A percentile compares a stretch with the other conserved stretches of the same genome.
These are phyloP conservation scores for Myopa testacea DNA, from an alignment of 2,888 invertebrate genomes.

Conservation along the genomic window DNA sequence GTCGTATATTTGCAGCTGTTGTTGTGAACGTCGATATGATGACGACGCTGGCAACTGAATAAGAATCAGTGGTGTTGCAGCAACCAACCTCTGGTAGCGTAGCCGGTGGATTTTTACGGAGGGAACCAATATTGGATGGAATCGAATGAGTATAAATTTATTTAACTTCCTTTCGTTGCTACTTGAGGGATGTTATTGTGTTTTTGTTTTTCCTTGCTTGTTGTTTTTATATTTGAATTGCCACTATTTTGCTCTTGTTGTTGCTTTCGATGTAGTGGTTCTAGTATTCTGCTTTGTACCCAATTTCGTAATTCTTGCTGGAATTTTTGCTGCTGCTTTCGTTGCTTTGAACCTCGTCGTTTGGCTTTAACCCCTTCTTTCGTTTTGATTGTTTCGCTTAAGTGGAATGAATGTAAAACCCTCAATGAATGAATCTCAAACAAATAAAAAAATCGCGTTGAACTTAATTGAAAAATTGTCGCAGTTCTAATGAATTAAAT, in stretches of 20 bases:
- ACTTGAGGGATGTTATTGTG: slow-evolving; percentile 60
- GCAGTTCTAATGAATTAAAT: slow-evolving; percentile 41
- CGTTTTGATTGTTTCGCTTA: slow-evolving; percentile 39
- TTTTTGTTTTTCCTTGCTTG: not conserved
- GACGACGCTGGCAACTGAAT: slow-evolving; percentile 12
- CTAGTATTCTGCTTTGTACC: slow-evolving; percentile 47
- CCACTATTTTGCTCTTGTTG: slow-evolving; percentile 40
- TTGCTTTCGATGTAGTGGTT: slow-evolving; percentile 1
- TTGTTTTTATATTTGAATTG: slow-evolving; percentile 38
- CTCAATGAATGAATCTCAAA: slow-evolving; percentile 15
- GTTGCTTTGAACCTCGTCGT: slow-evolving; percentile 45
- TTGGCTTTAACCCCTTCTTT: slow-evolving; percentile 33
- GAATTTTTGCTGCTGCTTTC: slow-evolving; percentile 38
- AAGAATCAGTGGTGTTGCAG: not conserved
- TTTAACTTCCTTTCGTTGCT: slow-evolving; percentile 47
- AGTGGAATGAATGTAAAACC: slow-evolving; percentile 29
- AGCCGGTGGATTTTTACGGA: slow-evolving; percentile 23
- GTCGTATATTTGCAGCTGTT: not conserved
- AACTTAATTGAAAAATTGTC: slow-evolving; percentile 42
- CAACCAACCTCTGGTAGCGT: slow-evolving; percentile 39
- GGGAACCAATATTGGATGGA: slow-evolving; percentile 58
- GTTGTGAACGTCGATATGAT: slow-evolving; percentile 3
- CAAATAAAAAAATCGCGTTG: not conserved
- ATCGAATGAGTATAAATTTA: slow-evolving; percentile 50
- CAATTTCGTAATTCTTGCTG: slow-evolving; percentile 47